Evolutionary conservation across 35 echinoderm and acorn worm genomes (phyloP).

Genomic region (Lytechinus variegatus): DNA sequence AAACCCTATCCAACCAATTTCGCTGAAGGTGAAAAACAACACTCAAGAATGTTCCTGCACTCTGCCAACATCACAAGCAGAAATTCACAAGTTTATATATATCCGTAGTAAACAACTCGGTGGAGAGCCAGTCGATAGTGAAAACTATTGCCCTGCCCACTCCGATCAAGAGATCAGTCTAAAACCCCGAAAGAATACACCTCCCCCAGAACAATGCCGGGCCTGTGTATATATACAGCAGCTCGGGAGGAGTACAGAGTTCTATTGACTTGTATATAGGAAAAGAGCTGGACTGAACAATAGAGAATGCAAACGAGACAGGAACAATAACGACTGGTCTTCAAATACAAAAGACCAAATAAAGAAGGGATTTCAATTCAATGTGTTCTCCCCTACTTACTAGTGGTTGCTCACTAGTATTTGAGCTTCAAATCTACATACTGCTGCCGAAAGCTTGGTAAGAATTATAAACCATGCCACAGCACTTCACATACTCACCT

Average conservation of each 20-base stretch:
- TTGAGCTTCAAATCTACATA: neutral
- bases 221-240: neutral
- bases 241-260: neutral
- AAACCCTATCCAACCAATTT: neutral
- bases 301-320: neutral
- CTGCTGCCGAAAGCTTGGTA: neutral
- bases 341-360: neutral
- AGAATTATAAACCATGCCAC: neutral
- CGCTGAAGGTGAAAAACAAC: neutral
- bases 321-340: neutral
- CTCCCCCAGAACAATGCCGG: neutral
- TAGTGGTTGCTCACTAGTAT: neutral
- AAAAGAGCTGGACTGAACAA: neutral
- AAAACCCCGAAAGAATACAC: neutral
- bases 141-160: neutral
- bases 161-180: neutral
- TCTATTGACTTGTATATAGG: neutral
- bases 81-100: neutral
- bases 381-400: neutral
- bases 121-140: neutral
- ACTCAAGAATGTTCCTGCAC: constrained; percentile 1
- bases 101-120: neutral
- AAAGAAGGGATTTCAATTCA: neutral
- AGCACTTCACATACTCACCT: neutral
- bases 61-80: neutral